These are phyloP conservation scores for Chauna torquata DNA, from an alignment of 2,113 vertebrate species.

Conservation along the genomic window DNA sequence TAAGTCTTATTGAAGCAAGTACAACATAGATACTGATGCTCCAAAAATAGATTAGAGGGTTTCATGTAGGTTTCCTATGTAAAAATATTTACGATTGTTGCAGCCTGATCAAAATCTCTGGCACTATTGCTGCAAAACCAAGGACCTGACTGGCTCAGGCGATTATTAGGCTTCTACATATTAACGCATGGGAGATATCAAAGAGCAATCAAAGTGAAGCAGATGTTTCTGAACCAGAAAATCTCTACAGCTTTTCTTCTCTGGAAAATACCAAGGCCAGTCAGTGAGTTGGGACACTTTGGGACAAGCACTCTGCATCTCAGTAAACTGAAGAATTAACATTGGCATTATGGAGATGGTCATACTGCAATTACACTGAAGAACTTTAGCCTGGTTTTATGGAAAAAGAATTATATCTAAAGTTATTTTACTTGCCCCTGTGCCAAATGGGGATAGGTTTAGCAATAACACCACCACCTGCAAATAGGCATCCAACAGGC, in stretches of 20 bases:
- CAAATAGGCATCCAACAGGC: background rate
- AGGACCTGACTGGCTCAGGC: background rate
- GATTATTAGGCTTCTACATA: background rate
- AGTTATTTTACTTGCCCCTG: background rate
- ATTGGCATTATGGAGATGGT: background rate
- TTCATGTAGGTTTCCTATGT: background rate
- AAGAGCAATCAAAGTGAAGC: fast-evolving
- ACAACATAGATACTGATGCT: background rate
- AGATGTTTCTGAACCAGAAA: background rate
- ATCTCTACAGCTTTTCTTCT: background rate
- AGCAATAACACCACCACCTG: background rate
- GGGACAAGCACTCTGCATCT: background rate
- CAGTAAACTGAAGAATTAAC: background rate
- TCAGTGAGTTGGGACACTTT: background rate
- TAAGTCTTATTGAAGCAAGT: background rate
- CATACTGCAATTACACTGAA: background rate
- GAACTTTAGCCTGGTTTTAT: background rate
- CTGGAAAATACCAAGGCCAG: background rate
- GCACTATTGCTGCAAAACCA: background rate
- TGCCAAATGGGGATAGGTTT: background rate
- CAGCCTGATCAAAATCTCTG: background rate
- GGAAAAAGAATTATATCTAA: background rate
- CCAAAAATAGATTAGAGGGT: background rate
- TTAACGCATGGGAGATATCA: background rate
- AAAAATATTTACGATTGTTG: background rate